These are phyloP conservation scores for Mystacornis crossleyi DNA, from an alignment of 2,113 vertebrate species.

Conservation along the genomic window DNA sequence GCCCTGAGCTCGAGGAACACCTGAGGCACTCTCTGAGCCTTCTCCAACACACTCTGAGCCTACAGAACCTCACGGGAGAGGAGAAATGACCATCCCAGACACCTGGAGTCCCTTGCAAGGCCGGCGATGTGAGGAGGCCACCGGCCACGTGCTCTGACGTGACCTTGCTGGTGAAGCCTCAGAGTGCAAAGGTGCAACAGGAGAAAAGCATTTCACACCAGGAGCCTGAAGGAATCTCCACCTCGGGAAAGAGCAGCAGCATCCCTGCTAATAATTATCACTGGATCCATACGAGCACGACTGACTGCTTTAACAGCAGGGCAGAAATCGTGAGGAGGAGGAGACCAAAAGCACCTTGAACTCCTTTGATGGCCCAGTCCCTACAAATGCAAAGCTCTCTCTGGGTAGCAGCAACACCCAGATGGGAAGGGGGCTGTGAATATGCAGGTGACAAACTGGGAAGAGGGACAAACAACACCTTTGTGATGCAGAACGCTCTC, in stretches of 20 bases:
- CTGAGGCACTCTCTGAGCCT: neutral
- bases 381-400: slow-evolving; percentile 30
- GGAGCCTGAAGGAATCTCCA: neutral
- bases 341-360: neutral
- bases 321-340: neutral
- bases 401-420: neutral
- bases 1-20: rapidly evolving
- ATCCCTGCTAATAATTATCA: neutral
- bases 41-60: neutral
- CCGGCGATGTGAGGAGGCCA: neutral
- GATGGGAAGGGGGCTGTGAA: slow-evolving; percentile 21
- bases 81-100: neutral
- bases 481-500: slow-evolving; percentile 27
- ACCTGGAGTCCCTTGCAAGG: neutral
- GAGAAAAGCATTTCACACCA: neutral
- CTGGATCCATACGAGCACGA: neutral
- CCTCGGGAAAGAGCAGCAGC: neutral
- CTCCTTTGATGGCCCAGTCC: slow-evolving; percentile 14
- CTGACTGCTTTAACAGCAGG: neutral
- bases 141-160: rapidly evolving
- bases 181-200: neutral
- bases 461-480: neutral
- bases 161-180: neutral
- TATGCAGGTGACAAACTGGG: slow-evolving; percentile 28
- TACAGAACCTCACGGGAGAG: neutral